Evolutionary conservation across 1,140 invertebrate species (phyloP).

Genomic region (Laodelphax striatellus): DNA sequence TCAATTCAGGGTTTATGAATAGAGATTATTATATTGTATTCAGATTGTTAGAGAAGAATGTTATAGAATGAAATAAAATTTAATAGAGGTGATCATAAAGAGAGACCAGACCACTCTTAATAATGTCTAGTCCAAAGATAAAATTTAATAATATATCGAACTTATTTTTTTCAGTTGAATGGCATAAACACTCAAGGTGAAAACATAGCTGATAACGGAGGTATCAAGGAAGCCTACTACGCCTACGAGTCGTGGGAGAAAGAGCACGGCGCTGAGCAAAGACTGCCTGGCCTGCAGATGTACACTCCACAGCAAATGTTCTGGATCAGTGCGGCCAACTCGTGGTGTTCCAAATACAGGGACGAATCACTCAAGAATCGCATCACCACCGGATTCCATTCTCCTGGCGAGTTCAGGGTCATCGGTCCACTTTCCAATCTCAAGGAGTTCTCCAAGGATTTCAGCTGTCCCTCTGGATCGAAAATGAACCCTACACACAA

Average conservation of each 20-base stretch:
- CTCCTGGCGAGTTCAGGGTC: constrained; percentile 70
- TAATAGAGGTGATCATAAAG: too few species aligned
- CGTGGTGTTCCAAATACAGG: constrained; percentile 53
- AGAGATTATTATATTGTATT: too few species aligned
- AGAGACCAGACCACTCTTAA: too few species aligned
- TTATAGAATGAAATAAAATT: too few species aligned
- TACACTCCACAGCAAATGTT: constrained; percentile 59
- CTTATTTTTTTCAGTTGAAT: constrained; percentile 55
- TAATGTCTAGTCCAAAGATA: too few species aligned
- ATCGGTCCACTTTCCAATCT: constrained; percentile 83
- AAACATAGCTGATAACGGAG: constrained; percentile 86
- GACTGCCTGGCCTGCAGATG: constrained; percentile 44
- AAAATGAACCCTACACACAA: constrained; percentile 82
- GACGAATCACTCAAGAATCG: constrained; percentile 30
- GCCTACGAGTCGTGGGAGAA: constrained; percentile 62
- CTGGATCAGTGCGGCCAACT: constrained; percentile 58
- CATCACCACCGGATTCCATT: constrained; percentile 47
- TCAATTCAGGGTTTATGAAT: too few species aligned
- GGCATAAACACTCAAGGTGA: constrained; percentile 83
- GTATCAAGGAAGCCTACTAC: constrained; percentile 74
- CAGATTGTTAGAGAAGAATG: too few species aligned
- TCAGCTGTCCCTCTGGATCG: constrained; percentile 68
- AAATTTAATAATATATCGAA: not conserved
- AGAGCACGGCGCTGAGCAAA: constrained; percentile 46
- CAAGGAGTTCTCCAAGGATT: constrained; percentile 75